Base-by-base conservation (phyloP, 1,140 invertebrate species). In the Bombus breviceps region DNA sequence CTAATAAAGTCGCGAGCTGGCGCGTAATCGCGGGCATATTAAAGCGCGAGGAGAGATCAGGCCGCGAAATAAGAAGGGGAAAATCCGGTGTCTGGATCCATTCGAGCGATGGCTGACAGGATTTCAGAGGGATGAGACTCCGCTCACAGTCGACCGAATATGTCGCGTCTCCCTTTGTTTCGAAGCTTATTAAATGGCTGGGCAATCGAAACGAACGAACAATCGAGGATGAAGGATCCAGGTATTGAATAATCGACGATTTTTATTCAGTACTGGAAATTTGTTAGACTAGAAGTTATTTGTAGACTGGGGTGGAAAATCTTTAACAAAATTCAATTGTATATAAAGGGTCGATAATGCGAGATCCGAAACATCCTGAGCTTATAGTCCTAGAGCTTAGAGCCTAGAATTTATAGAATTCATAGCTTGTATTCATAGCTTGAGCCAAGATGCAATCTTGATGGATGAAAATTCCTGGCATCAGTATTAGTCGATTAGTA, bases 1-100 rank as follows among this genome's bases (percentile, higher is more conserved):
- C 88, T 34, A 34, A 89, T 89, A 89, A 89, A 89, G 87, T 89
- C 87, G 88, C 88, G 87, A 89, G 88, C 79, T 86, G 83, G 74
- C 83, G 87, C 88, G 83, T 89, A 89, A 89, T 89, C 88, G 88
- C 53, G 79, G 71, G 69, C 88, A 89, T 89, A 89, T 89, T 89
- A 89, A 89, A 89, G 83, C 78, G 87, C 87, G 83, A 89, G 74
- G 71, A 88, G 87, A 89, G 87, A 89, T 86, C 83, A 89, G 64
- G 37, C 66, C 22, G 79, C 87, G 88, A 86, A 86, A 89, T 89
- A 89, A 89, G 87, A 74, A 78, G 79, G 62, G 53, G n/a, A 66
- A 39, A 66, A 28, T 22, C 13, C 13, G 22, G 39, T 13, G 39
- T 25, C 41, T 76, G 47, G 47, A 59, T 32, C 34, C 9, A 15